Conservation (phyloP, 2,888 invertebrate species). For the Isotomurus palustris region DNA sequence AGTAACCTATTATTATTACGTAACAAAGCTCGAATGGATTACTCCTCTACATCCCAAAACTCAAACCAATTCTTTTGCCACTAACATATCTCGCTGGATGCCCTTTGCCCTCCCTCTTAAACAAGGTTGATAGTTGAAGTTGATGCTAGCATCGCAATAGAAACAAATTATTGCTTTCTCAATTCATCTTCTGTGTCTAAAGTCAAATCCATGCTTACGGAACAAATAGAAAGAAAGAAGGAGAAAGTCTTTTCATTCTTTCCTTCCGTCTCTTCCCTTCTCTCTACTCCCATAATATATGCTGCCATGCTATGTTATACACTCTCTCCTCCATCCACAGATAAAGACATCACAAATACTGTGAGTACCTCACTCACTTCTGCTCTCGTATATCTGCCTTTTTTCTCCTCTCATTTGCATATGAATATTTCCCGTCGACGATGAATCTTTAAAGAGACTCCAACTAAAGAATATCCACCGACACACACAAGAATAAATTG, state of each 20-base stretch:
- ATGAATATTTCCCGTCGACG: constrained; percentile 41
- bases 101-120: not conserved
- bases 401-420: constrained; percentile 43
- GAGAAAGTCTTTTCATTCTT: not conserved
- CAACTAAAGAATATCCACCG: constrained; percentile 13
- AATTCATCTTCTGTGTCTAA: constrained; percentile 35
- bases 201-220: not conserved
- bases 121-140: not conserved
- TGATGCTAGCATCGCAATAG: constrained; percentile 23
- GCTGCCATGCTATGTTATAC: no score
- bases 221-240: constrained; percentile 5
- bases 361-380: no score
- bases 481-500: no score
- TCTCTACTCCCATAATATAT: no score
- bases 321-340: no score
- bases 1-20: no score
- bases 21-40: no score
- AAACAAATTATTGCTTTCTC: constrained; percentile 38
- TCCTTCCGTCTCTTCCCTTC: no score
- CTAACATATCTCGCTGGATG: constrained; percentile 8
- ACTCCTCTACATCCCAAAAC: constrained; percentile 6
- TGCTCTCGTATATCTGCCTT: no score
- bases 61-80: constrained; percentile 37
- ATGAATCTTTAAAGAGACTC: no score
- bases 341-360: no score